Evolutionary conservation across 2,888 invertebrate genomes (phyloP).

Genomic region (Meandrusa payeni): DNA sequence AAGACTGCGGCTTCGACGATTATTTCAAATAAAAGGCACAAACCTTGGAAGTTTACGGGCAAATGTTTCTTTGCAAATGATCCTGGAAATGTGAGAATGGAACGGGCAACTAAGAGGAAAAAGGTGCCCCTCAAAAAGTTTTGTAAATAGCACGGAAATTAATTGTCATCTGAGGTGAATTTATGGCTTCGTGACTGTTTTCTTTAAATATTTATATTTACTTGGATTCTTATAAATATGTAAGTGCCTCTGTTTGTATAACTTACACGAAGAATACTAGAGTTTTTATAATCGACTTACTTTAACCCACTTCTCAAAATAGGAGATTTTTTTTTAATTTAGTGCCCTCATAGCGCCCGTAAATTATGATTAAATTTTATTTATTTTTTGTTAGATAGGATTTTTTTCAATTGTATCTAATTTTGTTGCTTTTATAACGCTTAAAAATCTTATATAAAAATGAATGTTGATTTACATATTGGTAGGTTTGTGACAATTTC

Average conservation of each 20-base stretch:
- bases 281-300: no score
- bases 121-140: slow-evolving; percentile 13
- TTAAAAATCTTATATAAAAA: no score
- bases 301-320: no score
- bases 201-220: slow-evolving; percentile 11
- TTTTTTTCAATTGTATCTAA: no score
- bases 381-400: no score
- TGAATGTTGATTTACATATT: no score
- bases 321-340: no score
- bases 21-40: slow-evolving; percentile 18
- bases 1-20: slow-evolving; percentile 12
- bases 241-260: not conserved
- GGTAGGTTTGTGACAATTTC: no score
- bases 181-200: slow-evolving; percentile 10
- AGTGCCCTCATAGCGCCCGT: no score
- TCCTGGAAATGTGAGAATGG: slow-evolving; percentile 1
- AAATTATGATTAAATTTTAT: no score
- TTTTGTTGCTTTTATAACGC: no score
- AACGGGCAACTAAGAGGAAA: slow-evolving; percentile 10
- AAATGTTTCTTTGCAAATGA: not conserved
- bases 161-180: slow-evolving; percentile 18
- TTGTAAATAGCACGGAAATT: slow-evolving; percentile 16
- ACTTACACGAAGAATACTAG: not conserved
- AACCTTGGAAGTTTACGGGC: not conserved
- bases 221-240: slow-evolving; percentile 13